Percentiles rank a stretch among this genome's conserved stretches.
Evolutionary conservation across 2,888 invertebrate genomes (phyloP).

Genomic region (Tetragonula carbonaria): DNA sequence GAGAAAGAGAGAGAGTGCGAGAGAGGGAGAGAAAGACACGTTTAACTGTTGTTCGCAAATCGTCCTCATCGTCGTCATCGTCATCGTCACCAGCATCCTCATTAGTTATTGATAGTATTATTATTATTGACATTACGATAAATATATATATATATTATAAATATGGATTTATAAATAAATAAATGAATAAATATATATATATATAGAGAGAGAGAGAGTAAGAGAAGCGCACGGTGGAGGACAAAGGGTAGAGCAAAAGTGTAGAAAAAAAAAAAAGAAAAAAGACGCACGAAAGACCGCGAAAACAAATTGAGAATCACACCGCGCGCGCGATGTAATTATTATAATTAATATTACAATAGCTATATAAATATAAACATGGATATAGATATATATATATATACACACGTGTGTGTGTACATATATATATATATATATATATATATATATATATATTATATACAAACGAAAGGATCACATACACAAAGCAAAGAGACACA

Average conservation of each 20-base stretch:
- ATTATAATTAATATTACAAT: conserved; percentile 68
- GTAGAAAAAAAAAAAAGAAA: not conserved
- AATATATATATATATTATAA: conserved; percentile 72
- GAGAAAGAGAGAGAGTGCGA: not conserved
- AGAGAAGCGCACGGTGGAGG: conserved; percentile 32
- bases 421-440: conserved; percentile 65
- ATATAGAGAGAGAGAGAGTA: conserved; percentile 21
- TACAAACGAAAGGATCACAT: conserved; percentile 65
- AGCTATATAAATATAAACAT: conserved; percentile 51
- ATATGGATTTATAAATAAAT: conserved; percentile 69
- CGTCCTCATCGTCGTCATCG: conserved; percentile 64
- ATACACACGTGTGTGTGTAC: conserved; percentile 59
- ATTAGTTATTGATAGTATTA: conserved; percentile 69
- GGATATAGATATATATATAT: conserved; percentile 67
- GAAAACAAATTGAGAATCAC: conserved; percentile 53
- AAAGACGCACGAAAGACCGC: conserved; percentile 50
- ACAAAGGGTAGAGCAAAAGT: conserved; percentile 45
- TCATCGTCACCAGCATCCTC: conserved; percentile 63
- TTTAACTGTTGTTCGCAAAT: conserved; percentile 59
- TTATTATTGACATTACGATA: conserved; percentile 70
- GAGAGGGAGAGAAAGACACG: conserved; percentile 11
- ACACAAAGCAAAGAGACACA: conserved; percentile 59
- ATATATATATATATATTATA: conserved; percentile 65
- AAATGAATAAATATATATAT: conserved; percentile 60
- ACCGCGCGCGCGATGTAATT: conserved; percentile 67